A percentile compares a stretch with the other conserved stretches of the same genome.
These are phyloP conservation scores for Phyllotis vaccarum DNA, from an alignment of 2,797 vertebrate genomes.

Conservation along the genomic window DNA sequence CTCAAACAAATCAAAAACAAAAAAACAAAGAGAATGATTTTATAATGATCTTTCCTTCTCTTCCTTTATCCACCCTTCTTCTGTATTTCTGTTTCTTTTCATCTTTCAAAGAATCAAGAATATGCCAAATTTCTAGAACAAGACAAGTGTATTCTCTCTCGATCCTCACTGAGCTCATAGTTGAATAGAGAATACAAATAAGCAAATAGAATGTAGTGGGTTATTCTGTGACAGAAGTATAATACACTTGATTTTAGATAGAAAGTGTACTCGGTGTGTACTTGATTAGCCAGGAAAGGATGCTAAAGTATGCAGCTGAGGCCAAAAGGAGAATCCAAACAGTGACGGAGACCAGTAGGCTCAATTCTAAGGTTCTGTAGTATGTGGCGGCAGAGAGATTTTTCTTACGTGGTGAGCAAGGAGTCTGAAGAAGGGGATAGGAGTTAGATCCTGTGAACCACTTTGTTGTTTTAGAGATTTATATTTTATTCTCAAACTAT, in stretches of 20 bases:
- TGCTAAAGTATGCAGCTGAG: conserved; percentile 44
- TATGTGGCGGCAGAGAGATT: background rate
- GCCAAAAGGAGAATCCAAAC: conserved; percentile 26
- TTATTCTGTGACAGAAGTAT: conserved; percentile 40
- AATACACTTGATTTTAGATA: conserved; percentile 52
- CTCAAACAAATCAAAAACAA: background rate
- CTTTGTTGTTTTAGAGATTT: conserved; percentile 63
- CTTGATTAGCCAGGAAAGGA: conserved; percentile 22
- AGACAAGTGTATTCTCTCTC: conserved; percentile 31
- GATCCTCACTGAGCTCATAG: conserved; percentile 5
- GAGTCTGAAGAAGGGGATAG: conserved; percentile 12
- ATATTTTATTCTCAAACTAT: conserved; percentile 49
- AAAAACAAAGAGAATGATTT: background rate
- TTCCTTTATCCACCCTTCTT: background rate
- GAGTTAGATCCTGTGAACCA: background rate
- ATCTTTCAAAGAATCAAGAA: conserved; percentile 43
- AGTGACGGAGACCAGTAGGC: background rate
- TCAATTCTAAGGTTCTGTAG: background rate
- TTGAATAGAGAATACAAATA: conserved; percentile 39
- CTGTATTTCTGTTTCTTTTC: conserved; percentile 4
- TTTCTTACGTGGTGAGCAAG: conserved; percentile 23
- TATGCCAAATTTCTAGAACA: conserved; percentile 48
- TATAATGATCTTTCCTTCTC: background rate
- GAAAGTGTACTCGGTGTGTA: conserved; percentile 1
- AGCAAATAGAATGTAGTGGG: background rate